Evolutionary conservation across 2,888 invertebrate genomes (phyloP).

Genomic region (Acleris emargana): DNA sequence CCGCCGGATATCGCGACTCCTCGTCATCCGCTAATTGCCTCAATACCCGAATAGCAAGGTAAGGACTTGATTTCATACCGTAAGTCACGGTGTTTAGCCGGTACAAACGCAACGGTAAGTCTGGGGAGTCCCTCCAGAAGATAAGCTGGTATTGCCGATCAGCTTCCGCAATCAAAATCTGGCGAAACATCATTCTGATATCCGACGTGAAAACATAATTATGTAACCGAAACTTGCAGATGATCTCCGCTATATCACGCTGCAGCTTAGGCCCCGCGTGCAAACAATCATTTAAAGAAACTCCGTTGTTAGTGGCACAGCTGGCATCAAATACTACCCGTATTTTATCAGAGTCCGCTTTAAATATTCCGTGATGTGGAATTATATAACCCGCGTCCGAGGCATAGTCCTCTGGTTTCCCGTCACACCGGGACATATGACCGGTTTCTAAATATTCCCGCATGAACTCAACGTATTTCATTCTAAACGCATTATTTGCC

Average conservation of each 20-base stretch:
- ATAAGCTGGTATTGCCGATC: constrained; percentile 4
- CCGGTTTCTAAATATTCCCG: constrained; percentile 2
- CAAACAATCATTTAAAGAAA: constrained; percentile 6
- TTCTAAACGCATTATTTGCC: background rate
- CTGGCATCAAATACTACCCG: constrained; percentile 6
- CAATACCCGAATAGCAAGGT: constrained; percentile 2
- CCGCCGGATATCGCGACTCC: constrained; percentile 4
- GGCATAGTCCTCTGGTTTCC: background rate
- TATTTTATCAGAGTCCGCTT: background rate
- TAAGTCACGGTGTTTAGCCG: background rate
- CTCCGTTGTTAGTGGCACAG: constrained; percentile 1
- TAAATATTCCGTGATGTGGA: constrained; percentile 11
- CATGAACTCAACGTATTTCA: background rate
- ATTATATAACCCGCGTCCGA: background rate
- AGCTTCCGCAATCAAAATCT: background rate
- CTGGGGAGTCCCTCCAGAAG: constrained; percentile 8
- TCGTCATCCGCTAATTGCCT: constrained; percentile 9
- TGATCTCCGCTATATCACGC: constrained; percentile 4
- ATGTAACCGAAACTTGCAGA: background rate
- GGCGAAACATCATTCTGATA: constrained; percentile 13
- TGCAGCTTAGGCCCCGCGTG: constrained; percentile 9
- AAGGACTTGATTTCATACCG: background rate
- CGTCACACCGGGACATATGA: background rate
- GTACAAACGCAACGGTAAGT: background rate
- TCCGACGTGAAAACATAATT: background rate